Evolutionary conservation across 2,888 invertebrate genomes (phyloP).

Genomic region (Drosophila pseudotalamancana): DNA sequence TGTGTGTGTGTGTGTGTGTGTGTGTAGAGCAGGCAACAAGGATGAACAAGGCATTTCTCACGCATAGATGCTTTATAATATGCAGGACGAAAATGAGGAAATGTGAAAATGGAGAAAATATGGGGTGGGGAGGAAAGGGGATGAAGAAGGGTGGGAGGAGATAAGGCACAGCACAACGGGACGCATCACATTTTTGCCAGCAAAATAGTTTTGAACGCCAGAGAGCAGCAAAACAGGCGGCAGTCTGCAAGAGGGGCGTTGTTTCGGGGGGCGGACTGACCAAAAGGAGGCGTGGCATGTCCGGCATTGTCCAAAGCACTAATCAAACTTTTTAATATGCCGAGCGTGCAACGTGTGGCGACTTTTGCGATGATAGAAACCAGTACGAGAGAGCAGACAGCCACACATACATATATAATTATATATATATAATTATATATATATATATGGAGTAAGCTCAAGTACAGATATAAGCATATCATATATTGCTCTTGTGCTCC

Average conservation of each 20-base stretch:
- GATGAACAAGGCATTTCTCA: constrained; percentile 70
- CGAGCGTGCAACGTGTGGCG: constrained; percentile 67
- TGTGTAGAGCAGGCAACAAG: constrained; percentile 31
- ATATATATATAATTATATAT: neutral
- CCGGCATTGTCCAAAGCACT: constrained; percentile 55
- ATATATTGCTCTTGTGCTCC: constrained; percentile 55
- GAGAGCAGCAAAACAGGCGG: constrained; percentile 19
- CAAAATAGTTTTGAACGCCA: constrained; percentile 62
- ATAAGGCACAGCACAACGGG: constrained; percentile 26
- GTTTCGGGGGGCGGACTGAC: no score
- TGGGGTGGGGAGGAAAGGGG: no score
- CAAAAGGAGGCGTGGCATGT: neutral
- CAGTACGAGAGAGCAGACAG: constrained; percentile 13
- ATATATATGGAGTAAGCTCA: neutral
- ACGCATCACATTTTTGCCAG: constrained; percentile 51
- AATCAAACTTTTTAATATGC: constrained; percentile 77
- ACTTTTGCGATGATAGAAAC: constrained; percentile 64
- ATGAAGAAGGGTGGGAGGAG: no score
- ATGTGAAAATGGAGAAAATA: no score
- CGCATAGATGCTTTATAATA: constrained; percentile 68
- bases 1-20: no score
- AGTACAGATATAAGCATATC: constrained; percentile 21
- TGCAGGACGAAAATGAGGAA: constrained; percentile 37
- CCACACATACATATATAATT: neutral
- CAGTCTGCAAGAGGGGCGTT: neutral